These are phyloP conservation scores for Cynaeus angustus DNA, from an alignment of 2,888 invertebrate species.

Conservation along the genomic window DNA sequence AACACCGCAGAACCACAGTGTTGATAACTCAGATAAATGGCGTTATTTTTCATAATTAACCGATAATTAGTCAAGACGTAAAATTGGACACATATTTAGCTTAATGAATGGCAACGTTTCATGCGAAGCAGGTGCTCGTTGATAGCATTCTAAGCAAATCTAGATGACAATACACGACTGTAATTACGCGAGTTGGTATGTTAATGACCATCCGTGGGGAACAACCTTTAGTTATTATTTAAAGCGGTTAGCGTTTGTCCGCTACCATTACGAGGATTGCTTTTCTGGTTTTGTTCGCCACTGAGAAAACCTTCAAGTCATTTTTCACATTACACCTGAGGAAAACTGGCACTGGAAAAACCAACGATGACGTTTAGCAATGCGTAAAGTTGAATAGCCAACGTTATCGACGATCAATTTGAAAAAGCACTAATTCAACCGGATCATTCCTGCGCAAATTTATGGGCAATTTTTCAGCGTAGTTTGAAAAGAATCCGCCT, in stretches of 20 bases:
- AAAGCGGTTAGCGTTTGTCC: slow-evolving; percentile 46
- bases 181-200: slow-evolving; percentile 45
- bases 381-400: slow-evolving; percentile 30
- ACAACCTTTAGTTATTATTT: slow-evolving; percentile 45
- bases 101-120: slow-evolving; percentile 41
- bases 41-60: slow-evolving; percentile 29
- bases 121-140: slow-evolving; percentile 34
- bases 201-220: slow-evolving; percentile 44
- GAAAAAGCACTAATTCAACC: slow-evolving; percentile 55
- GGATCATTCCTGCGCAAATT: slow-evolving; percentile 54
- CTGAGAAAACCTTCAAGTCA: slow-evolving; percentile 16
- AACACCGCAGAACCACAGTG: neutral
- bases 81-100: slow-evolving; percentile 11
- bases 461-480: slow-evolving; percentile 54
- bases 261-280: slow-evolving; percentile 44
- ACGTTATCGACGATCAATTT: slow-evolving; percentile 56
- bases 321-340: slow-evolving; percentile 32
- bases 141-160: slow-evolving; percentile 33
- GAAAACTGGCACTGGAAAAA: slow-evolving; percentile 27
- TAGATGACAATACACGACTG: slow-evolving; percentile 47
- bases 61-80: slow-evolving; percentile 12
- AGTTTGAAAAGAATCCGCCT: slow-evolving; percentile 51
- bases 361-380: slow-evolving; percentile 25
- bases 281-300: slow-evolving; percentile 32
- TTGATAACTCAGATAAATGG: slow-evolving; percentile 1